Evolutionary conservation across 2,113 vertebrate species (phyloP).

Genomic region (Grammomys surdaster): DNA sequence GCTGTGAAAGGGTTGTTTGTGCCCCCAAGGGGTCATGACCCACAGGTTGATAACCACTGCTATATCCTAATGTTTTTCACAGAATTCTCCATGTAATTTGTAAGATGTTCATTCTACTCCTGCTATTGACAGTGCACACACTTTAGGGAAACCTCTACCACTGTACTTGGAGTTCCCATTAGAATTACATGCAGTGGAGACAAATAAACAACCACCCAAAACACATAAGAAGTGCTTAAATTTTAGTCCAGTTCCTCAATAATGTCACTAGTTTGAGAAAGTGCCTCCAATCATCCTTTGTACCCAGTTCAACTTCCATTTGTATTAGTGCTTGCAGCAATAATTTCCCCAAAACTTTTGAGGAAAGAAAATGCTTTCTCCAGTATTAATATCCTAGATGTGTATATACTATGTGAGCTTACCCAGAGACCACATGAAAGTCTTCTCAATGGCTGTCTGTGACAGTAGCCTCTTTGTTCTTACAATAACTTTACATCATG

Average conservation of each 20-base stretch:
- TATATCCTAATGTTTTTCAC: background rate
- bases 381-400: background rate
- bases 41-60: background rate
- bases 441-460: background rate
- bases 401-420: background rate
- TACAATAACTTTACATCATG: background rate
- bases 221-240: background rate
- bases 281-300: background rate
- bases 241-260: background rate
- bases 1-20: background rate
- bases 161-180: background rate
- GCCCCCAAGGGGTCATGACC: background rate
- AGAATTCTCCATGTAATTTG: background rate
- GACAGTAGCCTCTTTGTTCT: background rate
- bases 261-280: slow-evolving; percentile 13
- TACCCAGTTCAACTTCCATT: background rate
- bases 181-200: slow-evolving; percentile 16
- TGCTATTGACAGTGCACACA: background rate
- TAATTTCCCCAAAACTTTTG: background rate
- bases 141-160: background rate
- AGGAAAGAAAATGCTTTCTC: background rate
- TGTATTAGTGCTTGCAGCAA: background rate
- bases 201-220: slow-evolving; percentile 51
- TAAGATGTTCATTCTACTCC: background rate
- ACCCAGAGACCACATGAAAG: background rate